Conservation (phyloP, 2,113 vertebrate genomes). For the Scopus umbretta region DNA sequence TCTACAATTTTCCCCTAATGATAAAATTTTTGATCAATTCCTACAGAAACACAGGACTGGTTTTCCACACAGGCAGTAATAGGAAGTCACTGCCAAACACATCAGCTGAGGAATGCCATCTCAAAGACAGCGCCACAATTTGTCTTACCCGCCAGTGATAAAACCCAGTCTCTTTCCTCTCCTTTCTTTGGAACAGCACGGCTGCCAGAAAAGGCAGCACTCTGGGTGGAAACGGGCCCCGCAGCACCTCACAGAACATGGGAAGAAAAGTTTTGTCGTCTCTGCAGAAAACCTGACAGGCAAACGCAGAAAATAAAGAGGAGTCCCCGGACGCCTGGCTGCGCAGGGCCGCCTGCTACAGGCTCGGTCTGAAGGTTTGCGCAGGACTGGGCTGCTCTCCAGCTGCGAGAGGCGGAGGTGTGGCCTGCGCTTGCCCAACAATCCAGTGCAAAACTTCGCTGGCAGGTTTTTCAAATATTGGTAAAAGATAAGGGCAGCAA, state of each 20-base stretch:
- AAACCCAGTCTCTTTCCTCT: conserved; percentile 43
- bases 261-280: fast-evolving
- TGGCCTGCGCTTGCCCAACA: not conserved
- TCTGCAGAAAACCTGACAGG: not conserved
- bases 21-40: not conserved
- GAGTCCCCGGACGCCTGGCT: fast-evolving
- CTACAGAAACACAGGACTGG: not conserved
- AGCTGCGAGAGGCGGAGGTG: not conserved
- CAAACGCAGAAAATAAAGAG: fast-evolving
- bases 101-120: fast-evolving
- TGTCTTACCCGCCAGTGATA: conserved; percentile 53
- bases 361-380: fast-evolving
- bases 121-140: not conserved
- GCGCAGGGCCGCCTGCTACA: fast-evolving
- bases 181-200: conserved; percentile 50
- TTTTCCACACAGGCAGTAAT: not conserved
- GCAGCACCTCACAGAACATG: conserved; percentile 61
- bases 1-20: no score
- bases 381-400: not conserved
- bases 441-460: not conserved
- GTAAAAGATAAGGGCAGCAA: not conserved
- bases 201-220: conserved; percentile 65
- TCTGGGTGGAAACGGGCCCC: not conserved
- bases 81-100: not conserved
- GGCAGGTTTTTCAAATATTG: not conserved